These are phyloP conservation scores for Calliopum simillimum DNA, from an alignment of 2,888 invertebrate species.

Conservation along the genomic window DNA sequence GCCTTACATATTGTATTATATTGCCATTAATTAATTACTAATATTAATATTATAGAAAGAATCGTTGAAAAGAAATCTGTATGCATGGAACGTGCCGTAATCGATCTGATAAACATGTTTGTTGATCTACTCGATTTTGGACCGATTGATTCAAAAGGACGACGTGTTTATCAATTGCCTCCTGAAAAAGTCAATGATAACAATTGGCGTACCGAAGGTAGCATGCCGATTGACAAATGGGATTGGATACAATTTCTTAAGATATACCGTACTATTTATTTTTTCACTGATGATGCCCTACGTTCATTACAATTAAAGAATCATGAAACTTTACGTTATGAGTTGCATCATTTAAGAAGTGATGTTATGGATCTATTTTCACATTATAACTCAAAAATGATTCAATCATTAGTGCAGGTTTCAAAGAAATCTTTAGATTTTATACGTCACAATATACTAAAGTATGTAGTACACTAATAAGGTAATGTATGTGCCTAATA, in stretches of 20 bases:
- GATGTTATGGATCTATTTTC: conserved; percentile 86
- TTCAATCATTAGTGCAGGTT: conserved; percentile 79
- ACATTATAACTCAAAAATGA: conserved; percentile 81
- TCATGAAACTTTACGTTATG: conserved; percentile 74
- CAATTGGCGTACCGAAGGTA: conserved; percentile 65
- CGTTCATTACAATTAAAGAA: conserved; percentile 69
- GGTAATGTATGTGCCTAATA: too few relatives aligned
- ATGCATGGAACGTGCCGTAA: conserved; percentile 81
- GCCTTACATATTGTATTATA: too few relatives aligned
- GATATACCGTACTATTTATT: conserved; percentile 60
- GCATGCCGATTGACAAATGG: conserved; percentile 63
- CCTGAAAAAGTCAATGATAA: conserved; percentile 69
- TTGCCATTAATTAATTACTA: too few relatives aligned
- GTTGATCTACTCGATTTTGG: conserved; percentile 69
- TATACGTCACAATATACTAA: conserved; percentile 72
- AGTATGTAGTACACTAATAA: conserved; percentile 51
- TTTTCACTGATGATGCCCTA: conserved; percentile 58
- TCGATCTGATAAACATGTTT: conserved; percentile 82
- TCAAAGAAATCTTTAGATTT: conserved; percentile 80
- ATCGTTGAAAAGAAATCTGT: conserved; percentile 73
- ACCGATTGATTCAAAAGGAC: conserved; percentile 69
- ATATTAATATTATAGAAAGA: conserved; percentile 56
- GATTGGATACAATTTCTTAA: conserved; percentile 66
- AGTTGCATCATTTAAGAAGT: conserved; percentile 72
- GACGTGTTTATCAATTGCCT: conserved; percentile 72